phyloP scores from a whole-genome alignment of 2,888 invertebrate species.

The Trichogramma dendrolimi region DNA sequence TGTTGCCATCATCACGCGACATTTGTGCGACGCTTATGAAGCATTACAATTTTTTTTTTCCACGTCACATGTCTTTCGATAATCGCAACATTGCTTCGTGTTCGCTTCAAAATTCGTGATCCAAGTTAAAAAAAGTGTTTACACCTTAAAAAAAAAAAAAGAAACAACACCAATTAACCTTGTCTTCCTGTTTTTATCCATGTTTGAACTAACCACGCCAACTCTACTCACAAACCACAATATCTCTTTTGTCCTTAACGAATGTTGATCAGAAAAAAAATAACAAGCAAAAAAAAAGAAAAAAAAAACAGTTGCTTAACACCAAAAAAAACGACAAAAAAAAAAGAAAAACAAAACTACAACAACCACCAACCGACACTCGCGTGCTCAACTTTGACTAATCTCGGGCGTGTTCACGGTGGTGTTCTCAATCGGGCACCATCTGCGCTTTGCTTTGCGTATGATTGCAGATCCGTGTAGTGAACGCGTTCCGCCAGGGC shows the following conservation, averaged over 20 bases:
- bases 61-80: too few species aligned
- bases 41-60: conserved; percentile 5
- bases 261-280: not conserved
- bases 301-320: not conserved
- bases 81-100: too few species aligned
- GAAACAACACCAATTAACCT: conserved; percentile 1
- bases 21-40: not conserved
- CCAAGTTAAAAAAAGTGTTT: too few species aligned
- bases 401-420: conserved; percentile 24
- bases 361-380: too few species aligned
- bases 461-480: conserved; percentile 93
- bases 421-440: conserved; percentile 2
- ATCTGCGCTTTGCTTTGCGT: conserved; percentile 18
- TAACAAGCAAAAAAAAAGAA: conserved; percentile 2
- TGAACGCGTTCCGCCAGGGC: conserved; percentile 99
- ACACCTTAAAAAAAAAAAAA: not conserved
- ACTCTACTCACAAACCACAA: not conserved
- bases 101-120: too few species aligned
- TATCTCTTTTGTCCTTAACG: not conserved
- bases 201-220: not conserved
- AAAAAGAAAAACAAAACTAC: not conserved
- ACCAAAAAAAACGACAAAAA: not conserved
- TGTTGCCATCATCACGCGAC: too few species aligned
- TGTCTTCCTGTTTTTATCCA: not conserved
- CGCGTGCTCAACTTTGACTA: conserved; percentile 6